Conservation (phyloP, 2,888 invertebrate species). For the Morpho deidamia region DNA sequence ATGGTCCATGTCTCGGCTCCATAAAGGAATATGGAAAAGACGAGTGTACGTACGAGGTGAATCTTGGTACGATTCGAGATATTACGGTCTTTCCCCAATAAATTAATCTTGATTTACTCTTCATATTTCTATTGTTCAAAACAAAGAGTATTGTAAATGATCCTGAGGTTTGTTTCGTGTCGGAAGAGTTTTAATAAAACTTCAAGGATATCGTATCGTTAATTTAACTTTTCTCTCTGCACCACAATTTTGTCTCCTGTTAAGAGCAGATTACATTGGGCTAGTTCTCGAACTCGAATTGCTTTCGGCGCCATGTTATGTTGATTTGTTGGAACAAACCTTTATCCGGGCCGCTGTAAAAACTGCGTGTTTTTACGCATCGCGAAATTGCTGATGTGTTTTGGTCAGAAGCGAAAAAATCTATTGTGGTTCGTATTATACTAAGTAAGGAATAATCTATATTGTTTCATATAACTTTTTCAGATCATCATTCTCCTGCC, state of each 20-base stretch:
- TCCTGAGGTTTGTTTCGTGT: conserved; percentile 1
- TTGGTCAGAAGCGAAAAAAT: neutral
- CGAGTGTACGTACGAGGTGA: no score
- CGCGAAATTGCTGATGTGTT: neutral
- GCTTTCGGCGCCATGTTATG: conserved; percentile 19
- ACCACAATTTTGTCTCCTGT: conserved; percentile 18
- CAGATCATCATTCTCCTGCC: no score
- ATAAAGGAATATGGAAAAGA: no score
- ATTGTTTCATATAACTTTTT: no score
- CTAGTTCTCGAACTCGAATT: conserved; percentile 18
- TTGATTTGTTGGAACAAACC: conserved; percentile 15
- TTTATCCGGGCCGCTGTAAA: conserved; percentile 1
- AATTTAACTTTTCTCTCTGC: conserved; percentile 45
- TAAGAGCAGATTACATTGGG: conserved; percentile 17
- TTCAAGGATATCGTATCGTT: conserved; percentile 37
- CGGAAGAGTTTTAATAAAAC: conserved; percentile 44
- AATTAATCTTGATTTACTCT: no score
- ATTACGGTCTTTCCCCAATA: no score
- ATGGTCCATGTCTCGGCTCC: no score
- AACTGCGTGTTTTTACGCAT: neutral
- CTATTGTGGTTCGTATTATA: neutral
- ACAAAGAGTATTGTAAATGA: no score
- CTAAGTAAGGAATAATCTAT: no score
- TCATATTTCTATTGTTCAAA: no score
- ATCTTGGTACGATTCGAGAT: no score